phyloP scores from a whole-genome alignment of 2,888 invertebrate genomes.

The Cerastis leucographa region DNA sequence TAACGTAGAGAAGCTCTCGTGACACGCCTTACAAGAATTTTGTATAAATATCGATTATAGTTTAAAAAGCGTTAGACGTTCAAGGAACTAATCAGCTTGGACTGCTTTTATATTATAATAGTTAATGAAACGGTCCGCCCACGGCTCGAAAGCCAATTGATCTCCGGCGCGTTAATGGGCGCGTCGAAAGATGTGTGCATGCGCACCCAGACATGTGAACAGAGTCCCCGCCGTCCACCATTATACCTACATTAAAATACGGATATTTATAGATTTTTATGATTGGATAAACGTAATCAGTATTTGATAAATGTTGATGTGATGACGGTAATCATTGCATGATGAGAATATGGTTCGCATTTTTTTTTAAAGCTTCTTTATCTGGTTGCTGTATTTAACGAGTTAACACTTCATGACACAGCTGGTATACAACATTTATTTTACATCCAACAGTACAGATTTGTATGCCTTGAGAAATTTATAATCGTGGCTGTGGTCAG shows the following conservation, averaged over 20 bases:
- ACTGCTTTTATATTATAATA: conserved; percentile 88
- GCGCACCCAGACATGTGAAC: conserved; percentile 77
- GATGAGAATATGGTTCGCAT: conserved; percentile 50
- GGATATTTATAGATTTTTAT: conserved; percentile 78
- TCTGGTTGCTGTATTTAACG: background rate
- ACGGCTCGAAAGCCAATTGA: conserved; percentile 85
- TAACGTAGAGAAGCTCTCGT: conserved; percentile 53
- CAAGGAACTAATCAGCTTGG: conserved; percentile 86
- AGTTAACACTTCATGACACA: conserved; percentile 9
- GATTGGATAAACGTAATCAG: conserved; percentile 73
- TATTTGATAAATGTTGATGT: conserved; percentile 70
- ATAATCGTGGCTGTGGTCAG: background rate
- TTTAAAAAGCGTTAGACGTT: conserved; percentile 77
- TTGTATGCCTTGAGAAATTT: background rate
- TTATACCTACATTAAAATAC: conserved; percentile 81
- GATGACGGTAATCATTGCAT: conserved; percentile 56
- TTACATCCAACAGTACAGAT: background rate
- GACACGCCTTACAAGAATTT: conserved; percentile 70
- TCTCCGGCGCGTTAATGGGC: conserved; percentile 85
- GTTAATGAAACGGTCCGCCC: conserved; percentile 89
- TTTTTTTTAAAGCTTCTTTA: conserved; percentile 16
- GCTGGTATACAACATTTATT: background rate
- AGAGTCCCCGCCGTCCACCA: conserved; percentile 77
- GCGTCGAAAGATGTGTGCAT: conserved; percentile 83
- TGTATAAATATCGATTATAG: conserved; percentile 77